These are phyloP conservation scores for Aromia moschata DNA, from an alignment of 2,888 invertebrate species.

Conservation along the genomic window DNA sequence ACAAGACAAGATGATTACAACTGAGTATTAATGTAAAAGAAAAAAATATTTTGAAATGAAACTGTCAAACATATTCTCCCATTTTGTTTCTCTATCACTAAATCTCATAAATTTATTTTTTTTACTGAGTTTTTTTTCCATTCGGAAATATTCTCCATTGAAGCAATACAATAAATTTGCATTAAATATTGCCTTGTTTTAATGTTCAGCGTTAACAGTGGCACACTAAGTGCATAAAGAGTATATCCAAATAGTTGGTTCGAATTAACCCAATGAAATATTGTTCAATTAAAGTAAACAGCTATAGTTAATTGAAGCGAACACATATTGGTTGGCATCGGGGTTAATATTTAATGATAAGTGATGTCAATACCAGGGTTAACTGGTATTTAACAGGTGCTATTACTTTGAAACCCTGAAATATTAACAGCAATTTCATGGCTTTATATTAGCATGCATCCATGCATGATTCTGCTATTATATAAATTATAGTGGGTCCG, in stretches of 20 bases:
- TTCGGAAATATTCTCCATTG: too few relatives aligned
- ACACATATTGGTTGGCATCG: conserved; percentile 57
- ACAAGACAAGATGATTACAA: too few relatives aligned
- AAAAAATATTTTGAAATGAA: too few relatives aligned
- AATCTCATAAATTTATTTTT: too few relatives aligned
- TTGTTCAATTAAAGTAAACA: conserved; percentile 59
- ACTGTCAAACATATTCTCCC: too few relatives aligned
- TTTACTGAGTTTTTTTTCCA: too few relatives aligned
- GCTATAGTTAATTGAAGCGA: conserved; percentile 58
- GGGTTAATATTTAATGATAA: conserved; percentile 62
- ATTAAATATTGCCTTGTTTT: conserved; percentile 30
- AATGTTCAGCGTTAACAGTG: conserved; percentile 32
- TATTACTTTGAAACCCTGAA: conserved; percentile 53
- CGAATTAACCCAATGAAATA: conserved; percentile 54
- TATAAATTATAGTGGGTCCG: conserved; percentile 36
- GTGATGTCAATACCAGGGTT: conserved; percentile 60
- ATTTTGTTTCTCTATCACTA: too few relatives aligned
- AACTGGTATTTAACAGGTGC: conserved; percentile 59
- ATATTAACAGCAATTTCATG: conserved; percentile 43
- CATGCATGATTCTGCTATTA: conserved; percentile 37
- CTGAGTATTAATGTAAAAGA: too few relatives aligned
- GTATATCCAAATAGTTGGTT: conserved; percentile 47
- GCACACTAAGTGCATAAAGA: conserved; percentile 33
- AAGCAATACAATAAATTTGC: conserved; percentile 39
- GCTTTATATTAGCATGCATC: conserved; percentile 42